phyloP scores from a whole-genome alignment of 2,113 vertebrate species.

The Kryptolebias marmoratus region DNA sequence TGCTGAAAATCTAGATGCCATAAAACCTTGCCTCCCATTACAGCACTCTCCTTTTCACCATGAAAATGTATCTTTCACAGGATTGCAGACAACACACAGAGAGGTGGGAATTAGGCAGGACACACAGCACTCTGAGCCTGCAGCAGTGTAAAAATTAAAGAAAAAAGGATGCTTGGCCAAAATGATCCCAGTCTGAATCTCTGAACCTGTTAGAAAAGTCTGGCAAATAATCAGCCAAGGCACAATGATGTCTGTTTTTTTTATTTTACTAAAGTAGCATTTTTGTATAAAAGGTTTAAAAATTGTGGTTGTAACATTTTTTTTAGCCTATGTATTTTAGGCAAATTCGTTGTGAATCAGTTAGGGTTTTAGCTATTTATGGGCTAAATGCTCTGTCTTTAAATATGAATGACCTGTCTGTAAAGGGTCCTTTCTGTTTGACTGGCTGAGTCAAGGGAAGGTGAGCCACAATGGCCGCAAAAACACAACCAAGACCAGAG shows the following conservation, averaged over 20 bases:
- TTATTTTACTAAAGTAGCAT: too few relatives aligned
- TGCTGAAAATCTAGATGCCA: slow-evolving; percentile 19
- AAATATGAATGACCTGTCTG: slow-evolving; percentile 77
- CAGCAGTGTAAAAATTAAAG: slow-evolving; percentile 29
- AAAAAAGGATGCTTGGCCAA: slow-evolving; percentile 1
- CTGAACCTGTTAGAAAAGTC: slow-evolving; percentile 3
- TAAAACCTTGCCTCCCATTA: slow-evolving; percentile 33
- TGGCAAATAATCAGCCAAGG: not conserved
- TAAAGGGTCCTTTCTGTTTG: slow-evolving; percentile 64
- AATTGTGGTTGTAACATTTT: not conserved
- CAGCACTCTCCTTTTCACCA: slow-evolving; percentile 19
- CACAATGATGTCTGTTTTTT: not conserved
- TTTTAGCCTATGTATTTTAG: slow-evolving; percentile 52
- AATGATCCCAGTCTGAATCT: slow-evolving; percentile 32
- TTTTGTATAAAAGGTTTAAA: not conserved
- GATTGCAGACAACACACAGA: slow-evolving; percentile 24
- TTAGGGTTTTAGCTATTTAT: slow-evolving; percentile 70
- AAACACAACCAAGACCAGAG: slow-evolving; percentile 43
- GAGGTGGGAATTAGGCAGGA: slow-evolving; percentile 33
- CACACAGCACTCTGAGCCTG: slow-evolving; percentile 15
- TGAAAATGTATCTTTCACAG: slow-evolving; percentile 21
- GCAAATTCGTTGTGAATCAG: slow-evolving; percentile 72
- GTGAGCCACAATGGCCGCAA: slow-evolving; percentile 9
- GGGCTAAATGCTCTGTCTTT: slow-evolving; percentile 67
- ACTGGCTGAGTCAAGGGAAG: slow-evolving; percentile 55